Evolutionary conservation across 2,888 invertebrate species (phyloP).

Genomic region (Silvanus unidentatus): DNA sequence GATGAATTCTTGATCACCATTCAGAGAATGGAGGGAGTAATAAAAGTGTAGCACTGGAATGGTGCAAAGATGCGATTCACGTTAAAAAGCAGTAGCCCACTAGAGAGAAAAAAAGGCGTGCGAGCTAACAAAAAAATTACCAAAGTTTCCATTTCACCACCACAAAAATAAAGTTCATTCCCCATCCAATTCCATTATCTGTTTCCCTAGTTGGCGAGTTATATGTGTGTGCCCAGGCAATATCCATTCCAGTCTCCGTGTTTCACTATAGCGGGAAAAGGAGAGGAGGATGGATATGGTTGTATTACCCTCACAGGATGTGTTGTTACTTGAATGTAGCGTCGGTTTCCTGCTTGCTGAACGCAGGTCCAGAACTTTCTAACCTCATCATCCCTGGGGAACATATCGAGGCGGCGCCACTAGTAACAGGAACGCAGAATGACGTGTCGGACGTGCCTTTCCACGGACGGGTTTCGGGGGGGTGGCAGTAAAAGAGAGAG

Average conservation of each 20-base stretch:
- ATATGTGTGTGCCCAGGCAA: conserved; percentile 5
- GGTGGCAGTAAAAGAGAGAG: too few species aligned
- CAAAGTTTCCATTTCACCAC: conserved; percentile 15
- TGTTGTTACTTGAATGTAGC: neutral
- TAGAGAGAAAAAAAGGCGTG: too few species aligned
- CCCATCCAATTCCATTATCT: conserved; percentile 20
- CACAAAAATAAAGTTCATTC: conserved; percentile 14
- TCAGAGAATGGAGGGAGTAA: too few species aligned
- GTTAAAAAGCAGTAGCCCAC: too few species aligned
- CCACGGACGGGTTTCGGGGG: neutral
- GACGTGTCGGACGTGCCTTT: conserved; percentile 14
- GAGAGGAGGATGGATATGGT: too few species aligned
- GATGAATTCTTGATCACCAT: too few species aligned
- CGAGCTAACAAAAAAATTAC: too few species aligned
- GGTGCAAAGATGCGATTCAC: too few species aligned
- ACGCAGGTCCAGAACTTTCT: conserved; percentile 15
- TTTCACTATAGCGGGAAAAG: too few species aligned
- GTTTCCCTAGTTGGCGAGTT: conserved; percentile 12
- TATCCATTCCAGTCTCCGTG: too few species aligned
- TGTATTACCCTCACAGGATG: conserved; percentile 16
- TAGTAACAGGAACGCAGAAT: conserved; percentile 19
- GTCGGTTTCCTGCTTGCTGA: conserved; percentile 4
- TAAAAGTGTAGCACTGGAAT: too few species aligned
- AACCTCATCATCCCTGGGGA: conserved; percentile 20
- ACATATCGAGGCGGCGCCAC: conserved; percentile 20